These are phyloP conservation scores for Chloroceryle inda DNA, from an alignment of 2,797 vertebrate genomes.

Conservation along the genomic window DNA sequence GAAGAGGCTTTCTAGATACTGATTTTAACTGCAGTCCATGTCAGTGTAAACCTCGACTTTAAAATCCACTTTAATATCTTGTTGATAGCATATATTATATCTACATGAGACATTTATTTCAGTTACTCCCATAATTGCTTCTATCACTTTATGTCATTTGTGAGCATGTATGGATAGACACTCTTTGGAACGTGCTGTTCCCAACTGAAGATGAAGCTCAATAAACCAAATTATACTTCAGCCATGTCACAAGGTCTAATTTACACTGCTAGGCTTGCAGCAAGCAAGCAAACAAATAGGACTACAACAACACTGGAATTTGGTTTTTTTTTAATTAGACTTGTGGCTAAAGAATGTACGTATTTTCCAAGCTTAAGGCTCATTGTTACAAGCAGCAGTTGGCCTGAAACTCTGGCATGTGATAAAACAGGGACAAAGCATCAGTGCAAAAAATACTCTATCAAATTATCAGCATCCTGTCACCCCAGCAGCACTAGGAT, in stretches of 20 bases:
- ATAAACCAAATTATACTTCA: background rate
- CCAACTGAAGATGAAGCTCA: background rate
- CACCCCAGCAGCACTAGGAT: background rate
- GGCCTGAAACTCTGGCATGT: conserved; percentile 44
- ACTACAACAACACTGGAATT: conserved; percentile 6
- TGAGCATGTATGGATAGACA: background rate
- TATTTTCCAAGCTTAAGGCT: conserved; percentile 69
- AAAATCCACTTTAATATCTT: background rate
- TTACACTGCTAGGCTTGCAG: conserved; percentile 15
- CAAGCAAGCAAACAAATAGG: conserved; percentile 49
- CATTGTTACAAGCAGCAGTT: conserved; percentile 54
- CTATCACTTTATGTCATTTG: background rate
- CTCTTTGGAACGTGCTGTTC: background rate
- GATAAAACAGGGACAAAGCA: conserved; percentile 9
- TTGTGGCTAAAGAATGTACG: conserved; percentile 51
- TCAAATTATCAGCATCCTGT: background rate
- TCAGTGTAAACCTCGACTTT: background rate
- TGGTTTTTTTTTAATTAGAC: conserved; percentile 19
- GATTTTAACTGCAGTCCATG: background rate
- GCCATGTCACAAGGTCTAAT: background rate
- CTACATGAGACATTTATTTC: background rate
- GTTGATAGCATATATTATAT: background rate
- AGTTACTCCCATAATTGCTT: background rate
- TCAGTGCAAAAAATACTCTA: background rate
- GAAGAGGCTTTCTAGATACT: background rate